Percentiles rank a stretch among this genome's conserved stretches.
phyloP scores from a whole-genome alignment of 1,140 invertebrate genomes.

The Drosophila sproati region DNA sequence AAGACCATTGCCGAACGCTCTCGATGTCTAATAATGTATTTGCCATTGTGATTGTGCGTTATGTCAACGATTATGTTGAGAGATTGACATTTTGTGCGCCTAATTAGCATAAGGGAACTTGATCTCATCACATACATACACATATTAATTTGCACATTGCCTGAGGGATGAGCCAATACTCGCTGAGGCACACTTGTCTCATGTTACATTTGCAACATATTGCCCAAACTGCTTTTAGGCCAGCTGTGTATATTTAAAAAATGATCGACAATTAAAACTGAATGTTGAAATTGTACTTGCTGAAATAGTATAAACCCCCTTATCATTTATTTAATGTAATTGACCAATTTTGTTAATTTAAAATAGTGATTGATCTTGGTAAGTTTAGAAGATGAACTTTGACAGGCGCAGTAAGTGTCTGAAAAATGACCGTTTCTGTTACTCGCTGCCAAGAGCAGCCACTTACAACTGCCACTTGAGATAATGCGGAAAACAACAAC shows the following conservation, averaged over 20 bases:
- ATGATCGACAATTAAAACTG: no score
- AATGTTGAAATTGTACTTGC: no score
- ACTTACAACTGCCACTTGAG: constrained; percentile 18
- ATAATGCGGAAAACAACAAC: constrained; percentile 4
- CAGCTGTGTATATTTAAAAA: background rate
- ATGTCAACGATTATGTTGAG: background rate
- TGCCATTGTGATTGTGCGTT: background rate
- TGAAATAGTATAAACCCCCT: no score
- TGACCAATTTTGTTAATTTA: no score
- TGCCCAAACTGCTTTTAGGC: background rate
- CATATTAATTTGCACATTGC: constrained; percentile 30
- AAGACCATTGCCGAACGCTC: background rate
- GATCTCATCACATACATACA: background rate
- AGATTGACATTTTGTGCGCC: constrained; percentile 14
- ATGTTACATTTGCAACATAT: background rate
- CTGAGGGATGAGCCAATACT: constrained; percentile 36
- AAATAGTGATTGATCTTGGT: no score
- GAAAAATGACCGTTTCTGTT: background rate
- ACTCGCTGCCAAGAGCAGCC: background rate
- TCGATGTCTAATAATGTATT: constrained; percentile 16
- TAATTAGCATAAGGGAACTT: constrained; percentile 23
- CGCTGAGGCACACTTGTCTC: background rate
- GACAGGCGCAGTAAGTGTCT: background rate
- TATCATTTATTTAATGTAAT: no score
- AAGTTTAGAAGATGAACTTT: constrained; percentile 1